Percentiles rank a stretch among this genome's conserved stretches.
phyloP scores from a whole-genome alignment of 2,797 vertebrate genomes.

The Acrossocheilus fasciatus region DNA sequence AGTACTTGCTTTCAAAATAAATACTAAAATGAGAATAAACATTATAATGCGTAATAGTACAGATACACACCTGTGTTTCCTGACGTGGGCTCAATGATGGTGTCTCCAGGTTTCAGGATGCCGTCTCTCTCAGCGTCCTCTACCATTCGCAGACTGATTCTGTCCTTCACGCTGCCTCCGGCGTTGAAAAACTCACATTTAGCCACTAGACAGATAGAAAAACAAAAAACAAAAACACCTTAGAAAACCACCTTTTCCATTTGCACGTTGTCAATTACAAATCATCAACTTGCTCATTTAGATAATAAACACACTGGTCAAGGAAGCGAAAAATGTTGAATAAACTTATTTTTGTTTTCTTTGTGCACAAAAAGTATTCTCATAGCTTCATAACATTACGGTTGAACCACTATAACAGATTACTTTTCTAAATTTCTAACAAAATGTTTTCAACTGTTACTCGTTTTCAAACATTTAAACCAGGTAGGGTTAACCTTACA shows the following conservation, averaged over 20 bases:
- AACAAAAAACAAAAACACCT: neutral
- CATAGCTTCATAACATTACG: neutral
- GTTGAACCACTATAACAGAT: neutral
- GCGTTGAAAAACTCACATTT: conserved; percentile 98
- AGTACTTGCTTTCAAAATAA: neutral
- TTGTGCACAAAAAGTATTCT: neutral
- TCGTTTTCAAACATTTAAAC: no score
- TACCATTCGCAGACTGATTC: conserved; percentile 94
- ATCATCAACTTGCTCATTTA: neutral
- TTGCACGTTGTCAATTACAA: neutral
- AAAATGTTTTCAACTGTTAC: no score
- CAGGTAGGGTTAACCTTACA: no score
- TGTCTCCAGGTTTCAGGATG: conserved; percentile 90
- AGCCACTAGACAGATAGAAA: conserved; percentile 80
- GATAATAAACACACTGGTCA: neutral
- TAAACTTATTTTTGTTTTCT: neutral
- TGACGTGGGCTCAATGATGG: conserved; percentile 96
- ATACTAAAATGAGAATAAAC: neutral
- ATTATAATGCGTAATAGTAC: neutral
- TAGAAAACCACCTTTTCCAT: neutral
- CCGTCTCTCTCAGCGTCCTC: conserved; percentile 92
- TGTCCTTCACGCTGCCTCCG: conserved; percentile 95
- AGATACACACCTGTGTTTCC: conserved; percentile 92
- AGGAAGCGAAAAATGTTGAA: neutral
- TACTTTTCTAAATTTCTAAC: neutral